phyloP scores from a whole-genome alignment of 1,140 invertebrate genomes.

The Chelonus insularis region DNA sequence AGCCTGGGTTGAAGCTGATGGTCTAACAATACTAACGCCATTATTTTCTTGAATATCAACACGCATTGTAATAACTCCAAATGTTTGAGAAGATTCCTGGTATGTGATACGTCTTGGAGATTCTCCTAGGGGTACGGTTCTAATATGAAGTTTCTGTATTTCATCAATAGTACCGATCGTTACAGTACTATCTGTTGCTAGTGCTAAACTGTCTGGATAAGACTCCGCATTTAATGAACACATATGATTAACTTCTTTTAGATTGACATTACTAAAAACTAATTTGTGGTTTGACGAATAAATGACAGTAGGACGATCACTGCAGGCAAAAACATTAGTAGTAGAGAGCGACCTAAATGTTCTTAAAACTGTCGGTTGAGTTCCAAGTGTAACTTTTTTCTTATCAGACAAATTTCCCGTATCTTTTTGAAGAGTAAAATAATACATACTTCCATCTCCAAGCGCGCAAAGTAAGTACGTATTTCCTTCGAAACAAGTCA shows the following conservation, averaged over 20 bases:
- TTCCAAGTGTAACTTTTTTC: constrained; percentile 93
- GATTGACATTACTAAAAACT: constrained; percentile 98
- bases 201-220: constrained; percentile 92
- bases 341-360: constrained; percentile 91
- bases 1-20: constrained; percentile 79
- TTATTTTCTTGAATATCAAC: constrained; percentile 80
- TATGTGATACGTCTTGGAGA: constrained; percentile 92
- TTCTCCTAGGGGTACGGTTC: constrained; percentile 92
- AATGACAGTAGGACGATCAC: constrained; percentile 96
- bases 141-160: constrained; percentile 96
- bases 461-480: constrained; percentile 91
- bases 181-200: constrained; percentile 91
- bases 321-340: constrained; percentile 98
- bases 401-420: constrained; percentile 77
- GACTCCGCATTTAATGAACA: constrained; percentile 93
- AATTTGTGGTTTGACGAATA: constrained; percentile 99
- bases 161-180: constrained; percentile 99
- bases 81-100: constrained; percentile 92
- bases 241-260: constrained; percentile 98
- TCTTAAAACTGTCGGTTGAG: constrained; percentile 91
- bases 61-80: constrained; percentile 90
- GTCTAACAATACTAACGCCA: constrained; percentile 69
- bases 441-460: constrained; percentile 97
- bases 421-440: constrained; percentile 82
- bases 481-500: constrained; percentile 91